Evolutionary conservation across 2,113 vertebrate species (phyloP).

Genomic region (Copsychus sechellarum): DNA sequence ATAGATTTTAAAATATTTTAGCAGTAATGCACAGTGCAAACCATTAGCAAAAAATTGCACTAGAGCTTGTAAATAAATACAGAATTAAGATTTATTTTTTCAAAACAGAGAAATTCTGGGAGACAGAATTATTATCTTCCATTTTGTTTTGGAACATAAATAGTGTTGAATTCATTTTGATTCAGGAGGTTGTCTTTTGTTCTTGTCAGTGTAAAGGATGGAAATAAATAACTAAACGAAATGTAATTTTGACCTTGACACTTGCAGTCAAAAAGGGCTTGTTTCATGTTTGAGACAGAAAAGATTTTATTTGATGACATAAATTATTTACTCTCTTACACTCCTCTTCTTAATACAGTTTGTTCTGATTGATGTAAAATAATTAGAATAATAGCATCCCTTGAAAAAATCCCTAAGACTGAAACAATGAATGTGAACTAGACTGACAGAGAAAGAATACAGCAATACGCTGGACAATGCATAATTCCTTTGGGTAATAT

Average conservation of each 20-base stretch:
- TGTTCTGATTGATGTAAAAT: not conserved
- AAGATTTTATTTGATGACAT: not conserved
- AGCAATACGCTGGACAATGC: not conserved
- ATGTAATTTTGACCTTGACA: not conserved
- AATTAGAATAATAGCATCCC: not conserved
- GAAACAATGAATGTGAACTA: not conserved
- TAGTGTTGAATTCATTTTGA: not conserved
- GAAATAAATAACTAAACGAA: not conserved
- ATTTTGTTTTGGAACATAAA: not conserved
- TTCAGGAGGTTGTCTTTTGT: not conserved
- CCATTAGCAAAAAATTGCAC: not conserved
- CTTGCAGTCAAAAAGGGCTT: not conserved
- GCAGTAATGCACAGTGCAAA: not conserved
- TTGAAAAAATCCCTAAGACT: not conserved
- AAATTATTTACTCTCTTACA: not conserved
- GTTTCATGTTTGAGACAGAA: not conserved
- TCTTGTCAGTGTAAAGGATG: not conserved
- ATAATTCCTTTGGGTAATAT: not conserved
- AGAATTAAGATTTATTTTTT: not conserved
- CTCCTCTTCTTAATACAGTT: not conserved
- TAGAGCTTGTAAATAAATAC: not conserved
- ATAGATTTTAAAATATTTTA: not conserved
- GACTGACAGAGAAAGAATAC: not conserved
- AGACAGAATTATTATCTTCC: not conserved
- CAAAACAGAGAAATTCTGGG: not conserved